These are phyloP conservation scores for Menura novaehollandiae DNA, from an alignment of 2,113 vertebrate species.

Conservation along the genomic window DNA sequence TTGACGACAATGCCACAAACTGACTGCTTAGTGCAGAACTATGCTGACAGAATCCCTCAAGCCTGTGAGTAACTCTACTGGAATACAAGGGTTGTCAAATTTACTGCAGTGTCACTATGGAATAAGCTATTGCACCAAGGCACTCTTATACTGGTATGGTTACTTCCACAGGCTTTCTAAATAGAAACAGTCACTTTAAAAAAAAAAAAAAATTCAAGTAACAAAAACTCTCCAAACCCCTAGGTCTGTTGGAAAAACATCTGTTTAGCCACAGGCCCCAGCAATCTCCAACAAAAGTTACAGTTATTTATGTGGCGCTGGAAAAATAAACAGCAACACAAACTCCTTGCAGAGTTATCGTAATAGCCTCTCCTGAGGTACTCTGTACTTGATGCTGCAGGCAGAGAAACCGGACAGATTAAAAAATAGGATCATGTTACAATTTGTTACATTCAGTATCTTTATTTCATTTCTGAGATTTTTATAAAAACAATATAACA, in stretches of 20 bases:
- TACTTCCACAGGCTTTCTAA: not conserved
- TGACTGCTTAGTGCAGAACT: not conserved
- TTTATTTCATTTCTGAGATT: constrained; percentile 18
- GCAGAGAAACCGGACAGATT: not conserved
- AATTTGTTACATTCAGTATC: not conserved
- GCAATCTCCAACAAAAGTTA: not conserved
- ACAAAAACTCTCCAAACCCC: not conserved
- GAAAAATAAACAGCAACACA: not conserved
- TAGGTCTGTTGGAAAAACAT: not conserved
- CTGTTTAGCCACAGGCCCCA: not conserved
- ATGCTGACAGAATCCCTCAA: not conserved
- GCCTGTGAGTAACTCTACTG: not conserved
- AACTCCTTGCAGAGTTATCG: not conserved
- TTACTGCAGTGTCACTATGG: not conserved
- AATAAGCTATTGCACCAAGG: not conserved
- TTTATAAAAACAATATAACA: not conserved
- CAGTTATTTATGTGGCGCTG: not conserved
- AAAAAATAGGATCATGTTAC: not conserved
- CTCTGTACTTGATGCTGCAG: not conserved
- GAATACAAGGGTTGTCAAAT: not conserved
- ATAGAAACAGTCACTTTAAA: not conserved
- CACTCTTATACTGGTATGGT: not conserved
- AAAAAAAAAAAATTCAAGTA: not conserved
- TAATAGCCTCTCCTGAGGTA: not conserved
- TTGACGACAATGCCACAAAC: not conserved